Conservation (phyloP, 2,888 invertebrate genomes). For the Diogma glabrata region DNA sequence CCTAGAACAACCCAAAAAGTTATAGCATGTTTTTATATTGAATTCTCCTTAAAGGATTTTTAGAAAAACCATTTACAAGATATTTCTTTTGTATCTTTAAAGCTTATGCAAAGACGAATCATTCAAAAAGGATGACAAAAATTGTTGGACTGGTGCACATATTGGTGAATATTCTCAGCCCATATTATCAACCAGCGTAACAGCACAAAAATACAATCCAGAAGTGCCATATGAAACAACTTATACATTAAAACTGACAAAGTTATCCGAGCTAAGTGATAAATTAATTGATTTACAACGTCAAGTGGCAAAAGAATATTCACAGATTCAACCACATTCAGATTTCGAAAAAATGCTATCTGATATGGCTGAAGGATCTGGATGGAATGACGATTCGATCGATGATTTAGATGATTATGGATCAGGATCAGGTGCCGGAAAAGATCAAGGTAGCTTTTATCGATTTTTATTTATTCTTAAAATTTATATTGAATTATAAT, state of each 20-base stretch:
- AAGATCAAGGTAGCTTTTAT: neutral
- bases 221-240: conserved; percentile 32
- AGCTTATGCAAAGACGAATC: conserved; percentile 35
- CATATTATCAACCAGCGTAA: conserved; percentile 30
- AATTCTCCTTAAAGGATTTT: too few relatives aligned
- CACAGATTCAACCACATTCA: neutral
- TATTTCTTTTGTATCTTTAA: too few relatives aligned
- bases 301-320: conserved; percentile 28
- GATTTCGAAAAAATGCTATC: conserved; percentile 27
- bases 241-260: conserved; percentile 25
- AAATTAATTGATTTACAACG: conserved; percentile 34
- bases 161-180: conserved; percentile 34
- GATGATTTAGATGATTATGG: conserved; percentile 33
- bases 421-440: conserved; percentile 32
- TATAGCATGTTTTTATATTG: too few relatives aligned
- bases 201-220: conserved; percentile 36
- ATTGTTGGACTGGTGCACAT: conserved; percentile 37
- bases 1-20: too few relatives aligned
- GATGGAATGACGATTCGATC: conserved; percentile 20
- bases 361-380: conserved; percentile 37
- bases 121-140: conserved; percentile 30
- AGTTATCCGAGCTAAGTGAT: conserved; percentile 33
- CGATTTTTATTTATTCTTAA: neutral
- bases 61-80: too few relatives aligned
- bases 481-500: neutral